phyloP scores from a whole-genome alignment of 1,140 invertebrate species.

The Cepaea nemoralis region DNA sequence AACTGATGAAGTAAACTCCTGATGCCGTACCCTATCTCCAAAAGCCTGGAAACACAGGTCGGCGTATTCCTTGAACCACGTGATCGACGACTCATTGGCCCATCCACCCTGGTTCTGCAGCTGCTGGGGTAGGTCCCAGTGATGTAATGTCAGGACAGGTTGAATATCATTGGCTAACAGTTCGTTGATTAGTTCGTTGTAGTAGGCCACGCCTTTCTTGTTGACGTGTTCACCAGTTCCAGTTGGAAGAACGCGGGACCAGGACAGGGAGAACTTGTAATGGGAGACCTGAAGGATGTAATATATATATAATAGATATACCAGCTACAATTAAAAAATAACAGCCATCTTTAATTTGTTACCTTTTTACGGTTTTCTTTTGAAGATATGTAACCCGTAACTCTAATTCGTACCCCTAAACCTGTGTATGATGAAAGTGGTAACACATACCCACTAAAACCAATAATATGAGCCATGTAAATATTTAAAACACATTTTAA shows the following conservation, averaged over 20 bases:
- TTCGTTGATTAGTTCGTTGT: constrained; percentile 61
- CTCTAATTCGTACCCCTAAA: too few species aligned
- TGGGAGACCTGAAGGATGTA: constrained; percentile 51
- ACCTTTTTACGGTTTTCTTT: too few species aligned
- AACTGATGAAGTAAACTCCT: too few species aligned
- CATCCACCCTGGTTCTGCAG: constrained; percentile 74
- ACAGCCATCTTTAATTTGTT: not conserved
- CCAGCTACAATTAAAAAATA: too few species aligned
- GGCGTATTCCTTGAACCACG: constrained; percentile 75
- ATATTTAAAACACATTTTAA: not conserved
- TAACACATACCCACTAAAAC: not conserved
- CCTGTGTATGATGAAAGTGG: too few species aligned
- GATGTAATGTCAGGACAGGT: constrained; percentile 74
- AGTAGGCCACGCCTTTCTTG: constrained; percentile 58
- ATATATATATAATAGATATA: too few species aligned
- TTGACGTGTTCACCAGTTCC: constrained; percentile 50
- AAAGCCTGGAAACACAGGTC: constrained; percentile 68
- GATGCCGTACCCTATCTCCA: constrained; percentile 63
- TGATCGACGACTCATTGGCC: constrained; percentile 73
- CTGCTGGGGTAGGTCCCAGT: constrained; percentile 73
- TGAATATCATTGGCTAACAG: constrained; percentile 50
- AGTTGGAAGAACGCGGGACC: constrained; percentile 62
- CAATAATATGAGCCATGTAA: not conserved
- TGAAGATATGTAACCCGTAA: too few species aligned
- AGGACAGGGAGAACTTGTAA: constrained; percentile 67